phyloP scores from a whole-genome alignment of 1,140 invertebrate species.

The Tetraneura akinire region DNA sequence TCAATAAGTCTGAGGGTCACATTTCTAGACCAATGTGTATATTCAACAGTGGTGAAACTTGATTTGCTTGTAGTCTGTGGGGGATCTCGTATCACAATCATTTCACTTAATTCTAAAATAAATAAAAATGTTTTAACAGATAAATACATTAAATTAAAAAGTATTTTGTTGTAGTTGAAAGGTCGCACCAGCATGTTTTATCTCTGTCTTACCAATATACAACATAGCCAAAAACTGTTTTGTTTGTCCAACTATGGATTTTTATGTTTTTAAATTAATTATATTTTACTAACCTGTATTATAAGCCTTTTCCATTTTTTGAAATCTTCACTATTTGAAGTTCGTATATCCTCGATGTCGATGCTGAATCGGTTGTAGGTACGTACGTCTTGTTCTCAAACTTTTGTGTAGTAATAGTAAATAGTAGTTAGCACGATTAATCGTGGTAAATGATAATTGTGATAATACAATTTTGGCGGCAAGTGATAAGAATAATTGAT shows the following conservation, averaged over 20 bases:
- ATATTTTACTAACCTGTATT: not conserved
- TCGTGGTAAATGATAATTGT: not conserved
- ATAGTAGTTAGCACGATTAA: not conserved
- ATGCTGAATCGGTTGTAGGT: not conserved
- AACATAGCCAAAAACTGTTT: too few species aligned
- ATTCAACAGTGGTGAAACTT: not conserved
- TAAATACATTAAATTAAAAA: too few species aligned
- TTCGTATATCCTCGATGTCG: too few species aligned
- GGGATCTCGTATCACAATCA: not conserved
- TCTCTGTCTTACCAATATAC: too few species aligned
- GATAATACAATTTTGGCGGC: constrained; percentile 1
- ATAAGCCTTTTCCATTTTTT: constrained; percentile 6
- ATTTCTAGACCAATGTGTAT: constrained; percentile 27
- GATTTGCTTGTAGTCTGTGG: not conserved
- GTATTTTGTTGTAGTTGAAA: too few species aligned
- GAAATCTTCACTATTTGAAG: too few species aligned
- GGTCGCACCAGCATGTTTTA: too few species aligned
- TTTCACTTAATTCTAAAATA: too few species aligned
- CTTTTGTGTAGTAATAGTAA: too few species aligned
- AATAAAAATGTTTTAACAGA: too few species aligned
- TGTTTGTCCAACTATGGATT: too few species aligned
- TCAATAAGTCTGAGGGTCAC: constrained; percentile 12
- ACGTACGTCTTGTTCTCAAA: not conserved
- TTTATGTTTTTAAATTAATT: constrained; percentile 10
- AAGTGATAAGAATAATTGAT: constrained; percentile 26